Conservation (phyloP, 2,888 invertebrate species). For the Trachelus troglodyta region DNA sequence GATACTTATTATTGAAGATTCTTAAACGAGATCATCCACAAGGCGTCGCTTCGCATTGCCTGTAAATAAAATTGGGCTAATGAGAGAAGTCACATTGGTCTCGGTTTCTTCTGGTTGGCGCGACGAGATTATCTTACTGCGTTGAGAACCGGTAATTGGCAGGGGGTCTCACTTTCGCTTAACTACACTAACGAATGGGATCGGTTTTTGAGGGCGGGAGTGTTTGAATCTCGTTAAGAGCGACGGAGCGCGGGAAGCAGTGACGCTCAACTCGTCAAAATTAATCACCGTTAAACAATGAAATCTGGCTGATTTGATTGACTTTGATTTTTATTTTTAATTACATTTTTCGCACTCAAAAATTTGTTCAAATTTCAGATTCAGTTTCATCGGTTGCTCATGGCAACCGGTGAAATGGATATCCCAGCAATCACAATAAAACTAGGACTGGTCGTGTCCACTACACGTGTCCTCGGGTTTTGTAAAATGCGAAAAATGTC, state of each 20-base stretch:
- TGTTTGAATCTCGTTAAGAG: slow-evolving; percentile 43
- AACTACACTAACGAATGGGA: slow-evolving; percentile 46
- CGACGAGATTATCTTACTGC: slow-evolving; percentile 11
- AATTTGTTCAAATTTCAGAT: not conserved
- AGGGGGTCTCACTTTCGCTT: slow-evolving; percentile 46
- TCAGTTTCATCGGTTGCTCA: not conserved
- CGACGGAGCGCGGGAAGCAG: slow-evolving; percentile 23
- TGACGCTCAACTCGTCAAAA: slow-evolving; percentile 27
- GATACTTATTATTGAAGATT: not conserved
- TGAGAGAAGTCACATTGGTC: not conserved
- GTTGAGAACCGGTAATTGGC: slow-evolving; percentile 48
- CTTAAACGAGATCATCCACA: not conserved
- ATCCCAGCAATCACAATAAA: slow-evolving; percentile 60
- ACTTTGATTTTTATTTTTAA: not conserved
- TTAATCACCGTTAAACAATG: not conserved
- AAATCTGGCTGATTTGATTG: not conserved
- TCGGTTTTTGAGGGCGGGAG: slow-evolving; percentile 35
- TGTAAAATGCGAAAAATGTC: slow-evolving; percentile 55
- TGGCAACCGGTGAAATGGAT: slow-evolving; percentile 25
- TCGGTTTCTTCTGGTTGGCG: not conserved
- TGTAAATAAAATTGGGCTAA: not conserved
- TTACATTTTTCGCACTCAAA: slow-evolving; percentile 2
- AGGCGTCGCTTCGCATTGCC: not conserved
- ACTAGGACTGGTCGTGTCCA: slow-evolving; percentile 49
- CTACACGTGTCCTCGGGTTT: slow-evolving; percentile 59